A percentile compares a stretch with the other conserved stretches of the same genome.
Evolutionary conservation across 2,888 invertebrate species (phyloP).

Genomic region (Dryomyza anilis): DNA sequence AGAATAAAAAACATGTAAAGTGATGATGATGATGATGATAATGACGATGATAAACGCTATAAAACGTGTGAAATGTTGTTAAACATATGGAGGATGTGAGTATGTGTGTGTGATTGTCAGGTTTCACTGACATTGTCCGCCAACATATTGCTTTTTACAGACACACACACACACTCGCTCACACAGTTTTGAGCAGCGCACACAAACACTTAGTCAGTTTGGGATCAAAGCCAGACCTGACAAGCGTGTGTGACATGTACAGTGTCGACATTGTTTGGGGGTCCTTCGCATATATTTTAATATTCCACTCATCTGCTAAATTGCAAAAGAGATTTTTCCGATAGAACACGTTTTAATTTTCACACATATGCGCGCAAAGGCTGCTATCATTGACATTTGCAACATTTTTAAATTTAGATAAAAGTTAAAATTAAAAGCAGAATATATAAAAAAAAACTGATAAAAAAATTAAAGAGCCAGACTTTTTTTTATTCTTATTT

Average conservation of each 20-base stretch:
- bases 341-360: constrained; percentile 60
- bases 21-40: no score
- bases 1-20: no score
- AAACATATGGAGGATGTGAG: no score
- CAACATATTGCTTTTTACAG: constrained; percentile 9
- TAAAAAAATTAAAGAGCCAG: no score
- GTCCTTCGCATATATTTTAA: constrained; percentile 13
- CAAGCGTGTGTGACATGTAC: neutral
- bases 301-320: constrained; percentile 33
- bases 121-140: neutral
- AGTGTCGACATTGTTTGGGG: neutral
- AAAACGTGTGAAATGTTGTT: no score
- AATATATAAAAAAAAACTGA: no score
- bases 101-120: neutral
- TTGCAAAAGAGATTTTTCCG: constrained; percentile 50
- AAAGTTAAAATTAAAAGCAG: constrained; percentile 16
- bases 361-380: neutral
- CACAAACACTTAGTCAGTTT: neutral
- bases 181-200: neutral
- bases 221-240: constrained; percentile 5
- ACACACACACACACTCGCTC: neutral
- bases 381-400: constrained; percentile 9
- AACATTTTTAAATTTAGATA: constrained; percentile 12
- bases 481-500: no score
- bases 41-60: no score